These are phyloP conservation scores for Rhinoraja longicauda DNA, from an alignment of 2,797 vertebrate species.

Conservation along the genomic window DNA sequence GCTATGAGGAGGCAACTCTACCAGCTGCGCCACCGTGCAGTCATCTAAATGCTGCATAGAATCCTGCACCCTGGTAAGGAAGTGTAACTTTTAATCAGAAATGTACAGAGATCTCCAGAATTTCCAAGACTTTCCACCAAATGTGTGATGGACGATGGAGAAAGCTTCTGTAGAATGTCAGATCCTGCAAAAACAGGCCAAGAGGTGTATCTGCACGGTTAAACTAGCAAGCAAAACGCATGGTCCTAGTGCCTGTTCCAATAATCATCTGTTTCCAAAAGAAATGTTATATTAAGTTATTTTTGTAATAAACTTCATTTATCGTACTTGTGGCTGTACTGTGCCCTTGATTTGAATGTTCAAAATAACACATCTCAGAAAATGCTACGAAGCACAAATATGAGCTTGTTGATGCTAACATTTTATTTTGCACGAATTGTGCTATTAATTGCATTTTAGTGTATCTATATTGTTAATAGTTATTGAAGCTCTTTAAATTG, in stretches of 20 bases:
- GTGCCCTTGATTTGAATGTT: neutral
- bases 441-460: neutral
- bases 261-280: neutral
- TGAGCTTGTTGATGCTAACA: neutral
- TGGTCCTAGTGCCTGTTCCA: neutral
- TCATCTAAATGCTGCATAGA: neutral
- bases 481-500: neutral
- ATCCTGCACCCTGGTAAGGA: too few species aligned
- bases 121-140: neutral
- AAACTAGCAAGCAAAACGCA: neutral
- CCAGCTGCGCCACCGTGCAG: too few species aligned
- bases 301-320: neutral
- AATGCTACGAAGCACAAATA: neutral
- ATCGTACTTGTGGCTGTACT: neutral
- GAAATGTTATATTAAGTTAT: neutral
- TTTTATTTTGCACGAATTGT: neutral
- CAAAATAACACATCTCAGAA: neutral
- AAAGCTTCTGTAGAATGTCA: neutral
- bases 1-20: too few species aligned
- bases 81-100: neutral
- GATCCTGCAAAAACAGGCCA: neutral
- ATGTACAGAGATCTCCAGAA: neutral
- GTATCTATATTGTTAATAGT: neutral
- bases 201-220: too few species aligned
- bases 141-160: neutral